Conservation (phyloP, 2,113 vertebrate genomes). For the Scomber japonicus region DNA sequence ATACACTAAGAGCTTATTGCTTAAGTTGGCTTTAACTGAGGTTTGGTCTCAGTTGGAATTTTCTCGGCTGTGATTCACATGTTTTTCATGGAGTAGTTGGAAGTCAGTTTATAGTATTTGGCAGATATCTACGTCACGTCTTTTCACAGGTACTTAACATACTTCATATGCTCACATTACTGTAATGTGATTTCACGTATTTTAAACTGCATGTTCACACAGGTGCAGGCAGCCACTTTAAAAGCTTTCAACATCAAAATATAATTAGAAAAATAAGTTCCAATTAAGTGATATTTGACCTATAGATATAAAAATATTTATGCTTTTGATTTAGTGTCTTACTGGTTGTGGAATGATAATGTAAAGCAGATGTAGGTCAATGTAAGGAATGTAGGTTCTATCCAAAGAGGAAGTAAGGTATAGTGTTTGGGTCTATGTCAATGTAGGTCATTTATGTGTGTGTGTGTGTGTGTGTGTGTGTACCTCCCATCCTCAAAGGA, state of each 20-base stretch:
- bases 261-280: neutral
- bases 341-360: slow-evolving; percentile 18
- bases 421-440: slow-evolving; percentile 9
- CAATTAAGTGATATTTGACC: neutral
- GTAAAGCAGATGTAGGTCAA: slow-evolving; percentile 58
- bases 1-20: slow-evolving; percentile 1
- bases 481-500: slow-evolving; percentile 65
- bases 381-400: slow-evolving; percentile 22
- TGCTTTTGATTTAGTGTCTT: neutral
- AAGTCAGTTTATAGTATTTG: slow-evolving; percentile 52
- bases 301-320: neutral
- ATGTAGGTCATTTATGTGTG: slow-evolving; percentile 43
- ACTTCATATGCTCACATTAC: slow-evolving; percentile 12
- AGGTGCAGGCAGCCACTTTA: neutral
- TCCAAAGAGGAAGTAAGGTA: slow-evolving; percentile 41
- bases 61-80: slow-evolving; percentile 36
- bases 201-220: neutral
- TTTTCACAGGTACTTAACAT: slow-evolving; percentile 42
- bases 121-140: slow-evolving; percentile 52
- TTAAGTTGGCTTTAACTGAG: slow-evolving; percentile 12
- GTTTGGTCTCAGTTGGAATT: neutral
- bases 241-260: neutral
- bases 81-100: slow-evolving; percentile 31
- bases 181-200: neutral
- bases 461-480: slow-evolving; percentile 28